Conservation (phyloP, 2,888 invertebrate genomes). For the Agriopis aurantiaria region DNA sequence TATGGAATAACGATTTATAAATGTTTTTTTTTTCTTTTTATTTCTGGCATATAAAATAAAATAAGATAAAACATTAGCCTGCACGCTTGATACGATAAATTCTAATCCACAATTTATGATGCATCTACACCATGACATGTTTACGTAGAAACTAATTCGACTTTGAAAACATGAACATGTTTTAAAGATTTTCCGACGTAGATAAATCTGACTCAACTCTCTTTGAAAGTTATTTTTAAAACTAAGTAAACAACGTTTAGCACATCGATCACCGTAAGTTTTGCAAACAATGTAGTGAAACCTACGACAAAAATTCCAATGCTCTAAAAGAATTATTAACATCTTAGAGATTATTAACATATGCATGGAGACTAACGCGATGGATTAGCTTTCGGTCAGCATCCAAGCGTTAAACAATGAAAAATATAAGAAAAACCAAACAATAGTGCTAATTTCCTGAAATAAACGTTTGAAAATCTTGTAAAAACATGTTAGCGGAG, state of each 20-base stretch:
- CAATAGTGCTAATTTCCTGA: conserved; percentile 45
- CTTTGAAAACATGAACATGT: too few relatives aligned
- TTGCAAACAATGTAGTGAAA: conserved; percentile 13
- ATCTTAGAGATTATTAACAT: conserved; percentile 31
- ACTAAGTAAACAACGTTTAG: conserved; percentile 17
- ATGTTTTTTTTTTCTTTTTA: too few relatives aligned
- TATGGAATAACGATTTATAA: too few relatives aligned
- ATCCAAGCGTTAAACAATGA: conserved; percentile 25
- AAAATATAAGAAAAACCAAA: conserved; percentile 29
- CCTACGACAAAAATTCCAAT: conserved; percentile 9
- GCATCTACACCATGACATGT: not conserved
- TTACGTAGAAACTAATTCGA: not conserved
- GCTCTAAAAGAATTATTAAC: conserved; percentile 23
- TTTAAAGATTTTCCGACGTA: conserved; percentile 7
- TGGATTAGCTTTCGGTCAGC: conserved; percentile 28
- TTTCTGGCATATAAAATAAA: too few relatives aligned
- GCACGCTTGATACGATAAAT: not conserved
- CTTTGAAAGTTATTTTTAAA: conserved; percentile 20
- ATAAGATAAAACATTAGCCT: not conserved
- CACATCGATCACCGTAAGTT: conserved; percentile 15
- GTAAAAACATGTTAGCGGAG: conserved; percentile 50
- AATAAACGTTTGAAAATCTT: conserved; percentile 39
- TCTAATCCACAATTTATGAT: not conserved
- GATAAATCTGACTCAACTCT: conserved; percentile 9
- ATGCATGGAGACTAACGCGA: conserved; percentile 21